Base-by-base conservation (phyloP, 2,797 vertebrate species). In the Ataeniobius toweri region DNA sequence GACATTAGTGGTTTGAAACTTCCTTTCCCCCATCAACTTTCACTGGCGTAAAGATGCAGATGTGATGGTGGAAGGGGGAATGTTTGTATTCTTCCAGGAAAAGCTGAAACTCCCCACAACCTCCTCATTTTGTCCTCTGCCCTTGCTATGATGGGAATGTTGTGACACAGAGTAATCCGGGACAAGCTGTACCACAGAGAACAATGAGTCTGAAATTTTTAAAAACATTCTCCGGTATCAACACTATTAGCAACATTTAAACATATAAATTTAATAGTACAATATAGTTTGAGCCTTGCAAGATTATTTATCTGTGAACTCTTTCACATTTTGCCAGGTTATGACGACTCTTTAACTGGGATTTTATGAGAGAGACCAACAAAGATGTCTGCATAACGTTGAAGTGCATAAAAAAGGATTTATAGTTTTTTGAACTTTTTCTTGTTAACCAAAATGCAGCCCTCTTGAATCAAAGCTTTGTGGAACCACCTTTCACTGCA, bases 111-210 rank as follows among this genome's bases (percentile, higher is more conserved):
- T 10, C n/a, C 36, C 13, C 2, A 46, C 26, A 56, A 28, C 50
- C 41, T 83, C 77, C 72, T n/a, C 22, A 58, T 83, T 78, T 46
- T 71, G 55, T 81, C 68, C 24, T 76, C 69, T 75, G 51, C 72
- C 79, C 16, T 74, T 16, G n/a, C 82, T 71, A 75, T 84, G 84
- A 83, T 5, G 63, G 85, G 85, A 91, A 92, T 85, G 81, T 73
- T 83, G 83, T 79, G 83, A 80, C 80, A 80, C 70, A 48, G 56
- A 3, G 59, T 76, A 76, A 85, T 86, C 76, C 77, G 24, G 80
- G 81, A 78, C 41, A 31, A 75, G 68, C 75, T 59, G 65, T 59
- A 46, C 71, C 55, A 55, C 78, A 56, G 67, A 31, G 75, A 83
- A 92, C 89, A 90, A 85, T 78, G 65, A 79, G 61, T 74, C 10